Conservation (phyloP, 2,113 vertebrate genomes). For the Anhinga rufa region DNA sequence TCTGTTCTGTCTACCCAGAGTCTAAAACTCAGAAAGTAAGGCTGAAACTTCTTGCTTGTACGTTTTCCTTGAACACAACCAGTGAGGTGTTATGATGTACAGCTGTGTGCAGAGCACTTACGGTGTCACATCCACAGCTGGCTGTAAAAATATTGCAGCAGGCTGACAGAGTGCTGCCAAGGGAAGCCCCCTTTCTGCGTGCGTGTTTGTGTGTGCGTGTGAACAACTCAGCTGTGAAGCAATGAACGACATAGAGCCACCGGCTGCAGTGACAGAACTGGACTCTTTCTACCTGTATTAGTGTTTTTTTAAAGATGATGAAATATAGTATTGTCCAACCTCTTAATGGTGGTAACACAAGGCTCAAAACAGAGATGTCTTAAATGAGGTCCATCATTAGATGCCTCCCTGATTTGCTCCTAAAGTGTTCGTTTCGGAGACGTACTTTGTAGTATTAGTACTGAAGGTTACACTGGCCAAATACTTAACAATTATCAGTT, state of each 20-base stretch:
- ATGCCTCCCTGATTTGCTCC: not conserved
- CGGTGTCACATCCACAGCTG: not conserved
- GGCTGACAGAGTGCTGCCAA: not conserved
- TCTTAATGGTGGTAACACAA: not conserved
- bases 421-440: not conserved
- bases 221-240: not conserved
- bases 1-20: not conserved
- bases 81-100: not conserved
- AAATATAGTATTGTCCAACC: not conserved
- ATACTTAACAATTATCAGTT: not conserved
- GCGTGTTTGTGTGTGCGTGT: fast-evolving
- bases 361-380: not conserved
- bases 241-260: fast-evolving
- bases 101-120: not conserved
- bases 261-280: not conserved
- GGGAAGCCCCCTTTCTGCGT: not conserved
- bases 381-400: not conserved
- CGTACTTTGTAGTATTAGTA: not conserved
- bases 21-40: not conserved
- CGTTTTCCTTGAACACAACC: not conserved
- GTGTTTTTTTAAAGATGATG: not conserved
- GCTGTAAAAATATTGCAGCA: not conserved
- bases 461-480: not conserved
- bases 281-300: not conserved
- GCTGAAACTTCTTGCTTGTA: not conserved